Percentiles rank a stretch among this genome's conserved stretches.
Conservation (phyloP, 2,888 invertebrate species). For the Chymomyza procnemis region DNA sequence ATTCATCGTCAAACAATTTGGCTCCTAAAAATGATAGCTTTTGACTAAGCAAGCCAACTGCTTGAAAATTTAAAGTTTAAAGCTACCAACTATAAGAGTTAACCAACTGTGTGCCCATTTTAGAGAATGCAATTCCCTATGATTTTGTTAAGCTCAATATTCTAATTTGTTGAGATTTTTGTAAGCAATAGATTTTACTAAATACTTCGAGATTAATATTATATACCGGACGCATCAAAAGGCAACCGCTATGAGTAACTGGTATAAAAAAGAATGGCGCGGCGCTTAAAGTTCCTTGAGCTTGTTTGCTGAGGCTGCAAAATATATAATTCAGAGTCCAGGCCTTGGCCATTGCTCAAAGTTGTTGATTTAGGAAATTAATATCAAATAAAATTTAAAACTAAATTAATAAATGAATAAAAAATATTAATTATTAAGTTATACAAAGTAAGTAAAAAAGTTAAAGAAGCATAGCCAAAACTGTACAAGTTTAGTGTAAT, state of each 20-base stretch:
- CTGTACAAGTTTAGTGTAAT: slow-evolving; percentile 35
- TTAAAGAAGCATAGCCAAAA: slow-evolving; percentile 50
- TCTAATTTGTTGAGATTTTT: no score
- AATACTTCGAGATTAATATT: no score
- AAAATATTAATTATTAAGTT: neutral
- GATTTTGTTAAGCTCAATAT: no score
- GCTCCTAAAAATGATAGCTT: no score
- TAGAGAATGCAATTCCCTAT: no score
- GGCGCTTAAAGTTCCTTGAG: slow-evolving; percentile 36
- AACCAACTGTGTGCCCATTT: no score
- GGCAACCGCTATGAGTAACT: slow-evolving; percentile 18
- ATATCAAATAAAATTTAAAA: slow-evolving; percentile 1
- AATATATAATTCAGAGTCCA: slow-evolving; percentile 11
- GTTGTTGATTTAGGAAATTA: slow-evolving; percentile 4
- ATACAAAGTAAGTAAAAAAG: slow-evolving; percentile 14
- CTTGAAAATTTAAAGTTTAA: no score
- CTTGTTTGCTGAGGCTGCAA: neutral
- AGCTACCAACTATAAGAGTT: no score
- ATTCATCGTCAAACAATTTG: no score
- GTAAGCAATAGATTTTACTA: no score
- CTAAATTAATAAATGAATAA: neutral
- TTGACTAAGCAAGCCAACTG: no score
- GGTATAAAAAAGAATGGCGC: slow-evolving; percentile 11
- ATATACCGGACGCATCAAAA: no score
- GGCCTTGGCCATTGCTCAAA: slow-evolving; percentile 36